These are phyloP conservation scores for Gisinianus flammeolus DNA, from an alignment of 2,888 invertebrate genomes.

Conservation along the genomic window DNA sequence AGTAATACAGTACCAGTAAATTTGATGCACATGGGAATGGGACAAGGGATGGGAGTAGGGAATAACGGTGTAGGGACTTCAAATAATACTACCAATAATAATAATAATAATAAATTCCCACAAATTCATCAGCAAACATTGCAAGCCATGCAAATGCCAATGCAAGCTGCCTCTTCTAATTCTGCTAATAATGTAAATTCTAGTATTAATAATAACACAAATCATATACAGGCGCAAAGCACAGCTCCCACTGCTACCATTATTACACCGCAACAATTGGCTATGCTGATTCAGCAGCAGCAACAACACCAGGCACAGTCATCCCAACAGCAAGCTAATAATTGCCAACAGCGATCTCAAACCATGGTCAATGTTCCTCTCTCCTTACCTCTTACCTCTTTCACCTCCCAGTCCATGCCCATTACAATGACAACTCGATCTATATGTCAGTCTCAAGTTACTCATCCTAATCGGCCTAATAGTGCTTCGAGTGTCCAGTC, in stretches of 20 bases:
- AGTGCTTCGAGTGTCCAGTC: conserved; percentile 53
- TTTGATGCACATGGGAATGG: conserved; percentile 14
- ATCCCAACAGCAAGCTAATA: conserved; percentile 44
- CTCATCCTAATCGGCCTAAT: conserved; percentile 48
- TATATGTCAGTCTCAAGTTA: conserved; percentile 35
- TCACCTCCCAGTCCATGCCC: conserved; percentile 4
- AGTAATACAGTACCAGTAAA: conserved; percentile 24
- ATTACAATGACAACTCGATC: conserved; percentile 52
- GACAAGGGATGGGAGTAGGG: conserved; percentile 5
- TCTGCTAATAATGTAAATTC: conserved; percentile 20
- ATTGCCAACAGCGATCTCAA: conserved; percentile 33
- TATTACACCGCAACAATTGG: conserved; percentile 59
- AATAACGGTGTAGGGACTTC: conserved; percentile 27
- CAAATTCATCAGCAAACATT: conserved; percentile 27
- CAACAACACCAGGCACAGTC: conserved; percentile 38
- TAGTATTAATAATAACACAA: conserved; percentile 21
- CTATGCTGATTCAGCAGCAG: conserved; percentile 57
- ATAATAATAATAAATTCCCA: conserved; percentile 7
- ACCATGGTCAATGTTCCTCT: conserved; percentile 16
- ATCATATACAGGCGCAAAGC: conserved; percentile 34
- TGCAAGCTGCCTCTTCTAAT: conserved; percentile 13
- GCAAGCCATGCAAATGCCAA: conserved; percentile 29
- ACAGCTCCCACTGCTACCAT: conserved; percentile 53
- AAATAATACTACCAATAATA: conserved; percentile 18
- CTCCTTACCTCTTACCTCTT: conserved; percentile 29